Conservation (phyloP, 2,797 vertebrate species). For the Clarias pachynema region DNA sequence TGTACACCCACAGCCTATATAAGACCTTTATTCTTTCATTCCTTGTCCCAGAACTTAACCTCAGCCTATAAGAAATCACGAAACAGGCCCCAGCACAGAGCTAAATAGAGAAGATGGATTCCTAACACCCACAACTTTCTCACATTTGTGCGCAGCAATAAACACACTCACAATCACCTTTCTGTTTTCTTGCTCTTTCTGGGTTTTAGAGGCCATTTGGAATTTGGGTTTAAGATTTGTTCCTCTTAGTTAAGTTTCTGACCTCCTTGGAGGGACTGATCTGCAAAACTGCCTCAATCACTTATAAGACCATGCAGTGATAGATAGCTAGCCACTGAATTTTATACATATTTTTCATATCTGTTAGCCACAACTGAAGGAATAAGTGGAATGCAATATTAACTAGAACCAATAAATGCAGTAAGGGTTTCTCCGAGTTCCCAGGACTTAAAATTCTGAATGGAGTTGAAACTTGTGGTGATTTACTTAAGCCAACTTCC, state of each 20-base stretch:
- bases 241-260: slow-evolving; percentile 9
- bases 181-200: slow-evolving; percentile 16
- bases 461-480: slow-evolving; percentile 11
- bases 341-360: slow-evolving; percentile 23
- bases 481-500: slow-evolving; percentile 3
- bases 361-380: not conserved
- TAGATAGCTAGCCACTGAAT: not conserved
- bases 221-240: slow-evolving; percentile 23
- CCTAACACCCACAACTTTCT: slow-evolving; percentile 9
- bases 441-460: slow-evolving; percentile 13
- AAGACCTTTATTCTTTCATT: slow-evolving; percentile 16
- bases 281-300: slow-evolving; percentile 10
- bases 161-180: slow-evolving; percentile 33
- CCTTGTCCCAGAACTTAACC: slow-evolving; percentile 20
- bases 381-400: not conserved
- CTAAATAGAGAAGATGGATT: slow-evolving; percentile 22
- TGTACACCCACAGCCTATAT: slow-evolving; percentile 11
- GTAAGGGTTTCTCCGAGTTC: not conserved
- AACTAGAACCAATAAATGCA: not conserved
- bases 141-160: slow-evolving; percentile 17
- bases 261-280: slow-evolving; percentile 17
- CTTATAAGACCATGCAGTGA: not conserved
- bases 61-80: slow-evolving; percentile 18
- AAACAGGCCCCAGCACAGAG: not conserved
- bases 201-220: slow-evolving; percentile 8